Percentiles rank a stretch among this genome's conserved stretches.
Conservation (phyloP, 2,888 invertebrate species). For the Heterodera filipjevi region DNA sequence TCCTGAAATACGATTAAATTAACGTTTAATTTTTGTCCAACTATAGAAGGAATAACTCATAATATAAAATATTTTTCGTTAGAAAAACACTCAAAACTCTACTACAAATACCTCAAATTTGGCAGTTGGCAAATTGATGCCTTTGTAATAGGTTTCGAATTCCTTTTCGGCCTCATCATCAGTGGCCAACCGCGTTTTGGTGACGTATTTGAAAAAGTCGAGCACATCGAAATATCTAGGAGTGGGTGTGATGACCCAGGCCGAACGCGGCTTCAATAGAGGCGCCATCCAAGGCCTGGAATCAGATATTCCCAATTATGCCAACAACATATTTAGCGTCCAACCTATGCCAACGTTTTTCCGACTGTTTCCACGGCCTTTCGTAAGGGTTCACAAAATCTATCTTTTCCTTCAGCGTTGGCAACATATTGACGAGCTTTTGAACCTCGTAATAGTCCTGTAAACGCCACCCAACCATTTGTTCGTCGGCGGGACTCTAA, state of each 20-base stretch:
- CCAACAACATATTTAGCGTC: too few relatives aligned
- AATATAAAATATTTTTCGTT: neutral
- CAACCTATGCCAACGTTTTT: slow-evolving; percentile 61
- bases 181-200: slow-evolving; percentile 54
- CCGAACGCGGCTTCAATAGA: slow-evolving; percentile 55
- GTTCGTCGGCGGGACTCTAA: neutral
- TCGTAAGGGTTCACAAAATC: slow-evolving; percentile 63
- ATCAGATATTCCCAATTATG: too few relatives aligned
- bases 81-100: neutral
- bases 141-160: slow-evolving; percentile 49
- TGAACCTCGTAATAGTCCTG: slow-evolving; percentile 61
- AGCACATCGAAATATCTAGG: slow-evolving; percentile 59
- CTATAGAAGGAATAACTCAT: neutral
- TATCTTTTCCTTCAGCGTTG: slow-evolving; percentile 56
- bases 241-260: slow-evolving; percentile 54
- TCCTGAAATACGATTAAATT: neutral
- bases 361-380: slow-evolving; percentile 55
- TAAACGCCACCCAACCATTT: slow-evolving; percentile 38
- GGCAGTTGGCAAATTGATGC: slow-evolving; percentile 43
- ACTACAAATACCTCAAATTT: slow-evolving; percentile 31
- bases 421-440: slow-evolving; percentile 52
- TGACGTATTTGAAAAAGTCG: slow-evolving; percentile 59
- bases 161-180: slow-evolving; percentile 30
- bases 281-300: slow-evolving; percentile 54
- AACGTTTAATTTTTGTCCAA: too few relatives aligned